Base-by-base conservation (phyloP, 1,140 invertebrate species). In the Sminthurides bifidus region DNA sequence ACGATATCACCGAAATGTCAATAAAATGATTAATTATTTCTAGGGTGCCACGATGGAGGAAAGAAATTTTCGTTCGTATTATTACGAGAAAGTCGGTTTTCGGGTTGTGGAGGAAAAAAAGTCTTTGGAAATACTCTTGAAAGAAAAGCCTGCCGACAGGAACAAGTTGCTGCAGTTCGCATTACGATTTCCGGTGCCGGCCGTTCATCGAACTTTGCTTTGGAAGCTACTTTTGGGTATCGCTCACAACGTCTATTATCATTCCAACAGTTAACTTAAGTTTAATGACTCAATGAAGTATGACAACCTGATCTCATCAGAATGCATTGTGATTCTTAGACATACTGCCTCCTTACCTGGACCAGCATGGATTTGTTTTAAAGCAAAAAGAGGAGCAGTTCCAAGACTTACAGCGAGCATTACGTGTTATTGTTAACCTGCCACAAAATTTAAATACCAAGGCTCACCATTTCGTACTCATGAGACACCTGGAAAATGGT, bases 51-150 rank as follows among this genome's bases (percentile, higher is more conserved):
- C 5, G 8, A 56, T 50, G 54, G 55, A 57, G 27, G 55, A 57
- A 37, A 1, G 64, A 65, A 93, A 92, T 74, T 92, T 93, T 73
- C 79, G 90, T 29, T 89, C 85, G 0, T 82, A 85, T 19, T 93
- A 92, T 67, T 92, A 92, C 66, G 85, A 87, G 70, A 87, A 86
- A 76, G 86, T 91, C 40, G 89, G 87, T 49, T 90, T 86, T 73
- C 79, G 82, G 50, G 85, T 84, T 62, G 87, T 92, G 0, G 89
- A 92, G 71, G 89, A 93, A 69, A 92, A 90, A 70, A 89, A 87
- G 71, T 89, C 87, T 0, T 70, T 93, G 17, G 88, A 93, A 74
- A 89, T 89, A 68, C 73, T 94, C 5, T 73, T 92, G 54, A 88
- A 89, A 68, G 89, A 92, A 60, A 83, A 83, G 68, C 82, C 85